Evolutionary conservation across 1,140 invertebrate genomes (phyloP), one percentile per base, ranked within the genome.

Genomic region (Aphelenchoides besseyi): DNA sequence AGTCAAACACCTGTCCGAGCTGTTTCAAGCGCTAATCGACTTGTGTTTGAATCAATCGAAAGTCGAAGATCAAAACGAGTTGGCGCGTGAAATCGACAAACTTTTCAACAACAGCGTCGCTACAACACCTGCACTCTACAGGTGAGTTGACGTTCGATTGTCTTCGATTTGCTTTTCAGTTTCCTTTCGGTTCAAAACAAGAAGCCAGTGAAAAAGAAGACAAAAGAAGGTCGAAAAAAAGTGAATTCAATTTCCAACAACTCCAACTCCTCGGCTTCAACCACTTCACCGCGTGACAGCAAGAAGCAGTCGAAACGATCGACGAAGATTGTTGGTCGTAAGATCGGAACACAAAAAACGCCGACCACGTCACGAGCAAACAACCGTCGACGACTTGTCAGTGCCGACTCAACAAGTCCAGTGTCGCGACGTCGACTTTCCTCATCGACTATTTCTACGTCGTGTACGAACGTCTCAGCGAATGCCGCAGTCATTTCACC

Each of bases 81-180:
- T 74, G 32, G 73, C 74, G 16, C 12, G 54, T 37, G 29, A 69
- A 28, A 76, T 74, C 30, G 55, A 75, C 3, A 32, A 18, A n/a
- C 35, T 64, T 41, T 67, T 74, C 33, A n/a, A 72, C 76, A 68
- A 23, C 30, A 18, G 29, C 30, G 71, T 5, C 48, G 26, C 26
- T 61, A 5, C 26, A 30, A 53, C 23, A 54, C 33, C 23, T 33
- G 55, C 55, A 8, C 32, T 59, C 12, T 59, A 59, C 18, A 23
- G 23, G 55, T 59, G 18, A 59, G 32, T 59, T 5, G 55, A 59
- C 5, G 5, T 33, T 59, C 5, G 5, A 41, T 8, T 8, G 37
- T 41, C 57, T 0, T 30, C 59, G 18, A 68, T 57, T 26, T n/a
- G n/a, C n/a, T n/a, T n/a, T n/a, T n/a, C n/a, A n/a, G n/a, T 16